Evolutionary conservation across 2,797 vertebrate genomes (phyloP).

Genomic region (Pantherophis vulpinus): DNA sequence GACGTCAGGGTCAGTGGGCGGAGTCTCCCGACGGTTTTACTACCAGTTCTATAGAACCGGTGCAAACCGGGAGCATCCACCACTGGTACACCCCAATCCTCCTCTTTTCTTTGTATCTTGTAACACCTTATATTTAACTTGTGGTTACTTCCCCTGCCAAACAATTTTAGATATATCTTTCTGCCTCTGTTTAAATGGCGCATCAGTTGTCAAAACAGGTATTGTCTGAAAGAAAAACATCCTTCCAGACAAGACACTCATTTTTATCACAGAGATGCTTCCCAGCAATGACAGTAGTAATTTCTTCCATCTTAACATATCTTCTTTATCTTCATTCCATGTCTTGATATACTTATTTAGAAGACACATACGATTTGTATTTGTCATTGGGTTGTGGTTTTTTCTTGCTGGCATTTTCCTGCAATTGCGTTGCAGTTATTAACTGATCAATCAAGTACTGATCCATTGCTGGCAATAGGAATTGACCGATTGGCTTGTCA

Average conservation of each 20-base stretch:
- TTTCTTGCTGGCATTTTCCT: neutral
- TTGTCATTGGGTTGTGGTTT: neutral
- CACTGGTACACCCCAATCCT: neutral
- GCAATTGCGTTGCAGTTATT: neutral
- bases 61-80: no score
- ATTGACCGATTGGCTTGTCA: neutral
- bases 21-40: no score
- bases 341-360: neutral
- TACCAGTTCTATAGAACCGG: no score
- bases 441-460: neutral
- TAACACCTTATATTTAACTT: neutral
- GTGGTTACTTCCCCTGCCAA: neutral
- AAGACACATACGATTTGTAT: neutral
- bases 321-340: neutral
- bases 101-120: neutral
- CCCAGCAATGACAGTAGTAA: neutral
- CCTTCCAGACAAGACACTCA: neutral
- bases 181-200: neutral
- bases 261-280: neutral
- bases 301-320: neutral
- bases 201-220: neutral
- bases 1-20: no score
- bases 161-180: neutral
- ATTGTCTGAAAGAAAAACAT: neutral
- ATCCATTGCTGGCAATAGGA: neutral